Evolutionary conservation across 2,797 vertebrate species (phyloP).

Genomic region (Synaphobranchus kaupii): DNA sequence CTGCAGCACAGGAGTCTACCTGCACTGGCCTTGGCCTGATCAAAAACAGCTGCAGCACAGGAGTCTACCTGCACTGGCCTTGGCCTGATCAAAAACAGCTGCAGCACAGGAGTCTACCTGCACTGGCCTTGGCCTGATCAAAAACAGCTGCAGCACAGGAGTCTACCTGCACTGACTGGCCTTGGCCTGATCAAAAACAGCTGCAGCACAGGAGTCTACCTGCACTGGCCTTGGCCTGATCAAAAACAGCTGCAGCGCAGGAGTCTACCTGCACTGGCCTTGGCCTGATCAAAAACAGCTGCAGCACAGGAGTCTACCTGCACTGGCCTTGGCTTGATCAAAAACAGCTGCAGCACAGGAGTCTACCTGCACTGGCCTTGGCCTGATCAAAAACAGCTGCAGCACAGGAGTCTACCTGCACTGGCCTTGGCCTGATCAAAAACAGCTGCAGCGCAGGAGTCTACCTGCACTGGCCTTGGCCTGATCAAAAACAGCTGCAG

Average conservation of each 20-base stretch:
- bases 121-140: not conserved
- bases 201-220: too few relatives aligned
- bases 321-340: not conserved
- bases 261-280: not conserved
- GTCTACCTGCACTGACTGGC: not conserved
- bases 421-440: not conserved
- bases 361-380: not conserved
- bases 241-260: not conserved
- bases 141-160: too few relatives aligned
- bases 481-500: constrained; percentile 8
- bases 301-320: too few relatives aligned
- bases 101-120: too few relatives aligned
- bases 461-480: not conserved
- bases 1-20: too few relatives aligned
- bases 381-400: not conserved
- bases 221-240: not conserved
- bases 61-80: not conserved
- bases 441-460: too few relatives aligned
- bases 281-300: not conserved
- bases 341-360: too few relatives aligned
- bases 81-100: not conserved
- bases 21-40: not conserved
- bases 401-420: too few relatives aligned
- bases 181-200: not conserved
- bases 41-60: not conserved